Evolutionary conservation across 2,888 invertebrate species (phyloP).

Genomic region (Microctonus hyperodae): DNA sequence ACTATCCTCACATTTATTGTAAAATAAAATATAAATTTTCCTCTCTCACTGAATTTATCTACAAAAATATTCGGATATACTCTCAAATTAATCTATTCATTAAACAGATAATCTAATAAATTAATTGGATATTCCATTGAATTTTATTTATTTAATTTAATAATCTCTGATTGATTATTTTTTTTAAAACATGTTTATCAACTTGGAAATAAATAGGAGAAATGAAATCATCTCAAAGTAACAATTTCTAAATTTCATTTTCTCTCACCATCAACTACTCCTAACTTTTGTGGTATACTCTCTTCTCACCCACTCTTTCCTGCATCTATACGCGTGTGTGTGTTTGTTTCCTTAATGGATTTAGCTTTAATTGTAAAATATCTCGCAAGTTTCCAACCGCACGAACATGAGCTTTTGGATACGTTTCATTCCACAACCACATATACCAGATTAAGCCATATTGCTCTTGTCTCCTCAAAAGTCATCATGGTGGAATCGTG

Average conservation of each 20-base stretch:
- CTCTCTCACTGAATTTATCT: too few species aligned
- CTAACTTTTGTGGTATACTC: background rate
- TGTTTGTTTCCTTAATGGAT: constrained; percentile 56
- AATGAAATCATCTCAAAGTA: too few species aligned
- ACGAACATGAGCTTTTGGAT: constrained; percentile 12
- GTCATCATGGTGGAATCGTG: background rate
- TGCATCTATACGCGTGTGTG: background rate
- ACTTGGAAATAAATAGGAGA: too few species aligned
- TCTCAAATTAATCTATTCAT: too few species aligned
- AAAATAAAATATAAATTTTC: constrained; percentile 10
- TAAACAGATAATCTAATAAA: too few species aligned
- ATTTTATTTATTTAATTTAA: too few species aligned
- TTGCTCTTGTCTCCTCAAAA: constrained; percentile 16
- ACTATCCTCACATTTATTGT: background rate
- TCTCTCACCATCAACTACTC: background rate
- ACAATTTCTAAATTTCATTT: constrained; percentile 35
- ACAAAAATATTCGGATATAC: too few species aligned
- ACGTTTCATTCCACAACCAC: constrained; percentile 12
- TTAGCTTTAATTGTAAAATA: constrained; percentile 60
- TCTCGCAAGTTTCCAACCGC: constrained; percentile 49
- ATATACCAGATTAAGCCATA: constrained; percentile 6
- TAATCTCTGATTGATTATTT: too few species aligned
- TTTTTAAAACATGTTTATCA: too few species aligned
- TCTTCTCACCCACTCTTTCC: background rate
- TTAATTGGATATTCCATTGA: too few species aligned